Base-by-base conservation (phyloP, 2,797 vertebrate genomes). In the Distichodus sexfasciatus region DNA sequence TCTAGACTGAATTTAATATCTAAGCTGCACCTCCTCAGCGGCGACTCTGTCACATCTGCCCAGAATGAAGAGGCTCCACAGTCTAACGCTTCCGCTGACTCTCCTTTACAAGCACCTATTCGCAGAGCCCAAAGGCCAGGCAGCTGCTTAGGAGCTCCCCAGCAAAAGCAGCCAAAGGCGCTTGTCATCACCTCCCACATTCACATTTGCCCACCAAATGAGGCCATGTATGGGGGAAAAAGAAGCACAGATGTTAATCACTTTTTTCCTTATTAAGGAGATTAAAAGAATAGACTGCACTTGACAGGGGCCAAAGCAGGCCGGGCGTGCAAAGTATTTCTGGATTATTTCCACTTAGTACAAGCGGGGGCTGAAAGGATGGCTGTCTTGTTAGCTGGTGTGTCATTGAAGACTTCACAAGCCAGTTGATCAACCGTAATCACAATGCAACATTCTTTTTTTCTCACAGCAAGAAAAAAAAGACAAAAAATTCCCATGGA, bases 381-480 rank as follows among this genome's bases (percentile, higher is more conserved):
- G 66, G 82, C 82, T 83, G 87, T 88, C 87, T 88, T 87, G 89
- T 89, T 91, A 89, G 90, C 83, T 86, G 74, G 84, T 85, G 84
- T 88, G 87, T 85, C 87, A 88, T 85, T 88, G 86, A 89, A 83
- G 86, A 89, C 87, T 89, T 91, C 86, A 87, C 86, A 87, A 89
- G 87, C 86, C 85, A 88, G 86, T 91, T 85, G 87, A 87, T 91
- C 85, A 90, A 85, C 84, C 79, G 73, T 80, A 89, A 88, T 86
- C 82, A 83, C 85, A 87, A 81, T 76, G 82, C 82, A 77, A 84
- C 78, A 71, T 83, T 86, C 72, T 81, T 60, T 60, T 70, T 74
- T 74, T n/a, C n/a, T n/a, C n/a, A n/a, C n/a, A n/a, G n/a, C n/a
- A n/a, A n/a, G n/a, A n/a, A n/a, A n/a, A n/a, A n/a, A n/a, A n/a